These are phyloP conservation scores for Hafferia zeledoni DNA, from an alignment of 2,797 vertebrate species.

Conservation along the genomic window DNA sequence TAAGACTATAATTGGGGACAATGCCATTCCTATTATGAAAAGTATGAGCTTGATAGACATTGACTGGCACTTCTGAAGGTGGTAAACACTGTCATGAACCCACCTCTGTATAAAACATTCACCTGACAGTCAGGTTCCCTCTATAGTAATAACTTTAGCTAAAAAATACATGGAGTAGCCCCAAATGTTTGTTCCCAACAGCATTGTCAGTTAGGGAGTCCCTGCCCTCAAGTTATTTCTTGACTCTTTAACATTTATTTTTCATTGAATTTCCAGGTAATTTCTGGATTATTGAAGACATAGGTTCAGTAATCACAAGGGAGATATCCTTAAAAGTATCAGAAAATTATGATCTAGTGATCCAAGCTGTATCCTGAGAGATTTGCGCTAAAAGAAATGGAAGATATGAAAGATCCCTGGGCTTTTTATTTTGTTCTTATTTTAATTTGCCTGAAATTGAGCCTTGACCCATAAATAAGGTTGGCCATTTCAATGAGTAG, in stretches of 20 bases:
- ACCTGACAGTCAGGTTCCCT: background rate
- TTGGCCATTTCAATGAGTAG: background rate
- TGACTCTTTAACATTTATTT: background rate
- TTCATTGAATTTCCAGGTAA: background rate
- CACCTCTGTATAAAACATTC: background rate
- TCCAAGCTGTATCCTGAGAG: background rate
- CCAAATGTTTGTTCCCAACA: background rate
- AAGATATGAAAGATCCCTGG: background rate
- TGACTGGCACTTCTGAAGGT: slow-evolving; percentile 10
- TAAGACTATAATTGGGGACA: background rate
- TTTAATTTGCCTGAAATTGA: background rate
- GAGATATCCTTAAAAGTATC: background rate
- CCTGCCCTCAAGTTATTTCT: background rate
- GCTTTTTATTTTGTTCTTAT: background rate
- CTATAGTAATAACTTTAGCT: background rate
- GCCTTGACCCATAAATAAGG: background rate
- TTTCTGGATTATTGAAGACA: background rate
- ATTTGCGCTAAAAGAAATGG: background rate
- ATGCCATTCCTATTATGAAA: background rate
- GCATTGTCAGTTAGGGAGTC: background rate
- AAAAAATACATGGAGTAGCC: background rate
- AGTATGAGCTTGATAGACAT: background rate
- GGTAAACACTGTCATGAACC: background rate
- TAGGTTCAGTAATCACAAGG: background rate
- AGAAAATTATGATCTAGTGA: background rate